These are phyloP conservation scores for Drosophila ezoana DNA, from an alignment of 2,888 invertebrate species.

Conservation along the genomic window DNA sequence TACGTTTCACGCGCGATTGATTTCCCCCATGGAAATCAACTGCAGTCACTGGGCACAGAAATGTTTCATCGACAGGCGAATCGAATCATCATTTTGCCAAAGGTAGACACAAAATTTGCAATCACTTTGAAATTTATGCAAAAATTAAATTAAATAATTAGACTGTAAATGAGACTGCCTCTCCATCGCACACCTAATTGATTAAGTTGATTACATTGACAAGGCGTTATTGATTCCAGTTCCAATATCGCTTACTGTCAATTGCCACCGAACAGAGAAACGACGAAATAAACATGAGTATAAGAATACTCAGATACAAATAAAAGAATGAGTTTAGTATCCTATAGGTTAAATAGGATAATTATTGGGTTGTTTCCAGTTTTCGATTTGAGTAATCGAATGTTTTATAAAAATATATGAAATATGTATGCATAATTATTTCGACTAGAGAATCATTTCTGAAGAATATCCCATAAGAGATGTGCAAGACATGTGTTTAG, in stretches of 20 bases:
- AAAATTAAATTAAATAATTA: constrained; percentile 74
- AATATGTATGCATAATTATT: too few species aligned
- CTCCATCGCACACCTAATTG: constrained; percentile 62
- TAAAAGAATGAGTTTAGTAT: background rate
- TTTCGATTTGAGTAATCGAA: too few species aligned
- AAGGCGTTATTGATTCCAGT: constrained; percentile 45
- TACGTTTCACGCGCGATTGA: constrained; percentile 63
- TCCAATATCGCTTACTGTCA: constrained; percentile 1
- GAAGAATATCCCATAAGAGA: too few species aligned
- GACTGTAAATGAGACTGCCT: constrained; percentile 46
- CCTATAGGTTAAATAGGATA: too few species aligned
- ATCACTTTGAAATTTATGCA: constrained; percentile 56
- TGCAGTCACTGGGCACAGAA: constrained; percentile 28
- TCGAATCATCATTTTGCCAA: constrained; percentile 17
- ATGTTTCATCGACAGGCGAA: constrained; percentile 22
- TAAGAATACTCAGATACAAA: background rate
- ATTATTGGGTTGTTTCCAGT: too few species aligned
- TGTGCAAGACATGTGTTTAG: too few species aligned
- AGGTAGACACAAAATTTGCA: constrained; percentile 31
- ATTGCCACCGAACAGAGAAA: too few species aligned
- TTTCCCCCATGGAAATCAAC: constrained; percentile 49
- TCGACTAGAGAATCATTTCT: too few species aligned
- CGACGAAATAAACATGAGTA: too few species aligned
- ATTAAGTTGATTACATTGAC: constrained; percentile 70
- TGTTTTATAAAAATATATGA: too few species aligned